A percentile compares a stretch with the other conserved stretches of the same genome.
Evolutionary conservation across 2,113 vertebrate genomes (phyloP).

Genomic region (Hippocampus comes): DNA sequence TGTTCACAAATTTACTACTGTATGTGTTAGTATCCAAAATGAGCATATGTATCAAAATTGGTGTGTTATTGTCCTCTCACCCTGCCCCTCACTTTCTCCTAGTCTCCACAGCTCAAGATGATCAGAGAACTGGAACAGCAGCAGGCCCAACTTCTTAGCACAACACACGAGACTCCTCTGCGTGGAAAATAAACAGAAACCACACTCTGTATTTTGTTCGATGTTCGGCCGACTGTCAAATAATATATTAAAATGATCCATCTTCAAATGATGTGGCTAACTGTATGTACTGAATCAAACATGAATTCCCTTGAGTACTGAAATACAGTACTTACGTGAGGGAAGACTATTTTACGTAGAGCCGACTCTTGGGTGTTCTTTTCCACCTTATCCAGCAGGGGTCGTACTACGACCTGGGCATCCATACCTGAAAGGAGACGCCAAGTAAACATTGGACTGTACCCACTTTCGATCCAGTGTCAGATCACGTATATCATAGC

Average conservation of each 20-base stretch:
- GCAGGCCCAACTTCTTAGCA: constrained; percentile 79
- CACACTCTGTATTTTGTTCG: background rate
- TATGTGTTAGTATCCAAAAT: background rate
- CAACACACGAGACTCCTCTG: constrained; percentile 86
- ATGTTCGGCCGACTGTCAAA: background rate
- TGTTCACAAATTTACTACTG: background rate
- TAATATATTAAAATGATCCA: background rate
- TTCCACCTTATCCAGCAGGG: constrained; percentile 86
- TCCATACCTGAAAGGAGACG: constrained; percentile 78
- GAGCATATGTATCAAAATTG: background rate
- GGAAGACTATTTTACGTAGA: constrained; percentile 82
- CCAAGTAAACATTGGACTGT: background rate
- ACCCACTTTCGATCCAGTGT: background rate
- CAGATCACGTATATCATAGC: background rate
- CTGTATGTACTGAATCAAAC: background rate
- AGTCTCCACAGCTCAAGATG: constrained; percentile 91
- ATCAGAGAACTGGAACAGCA: constrained; percentile 91
- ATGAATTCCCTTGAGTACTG: background rate
- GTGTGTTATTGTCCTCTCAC: constrained; percentile 59
- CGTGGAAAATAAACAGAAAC: background rate
- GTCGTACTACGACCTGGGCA: constrained; percentile 85
- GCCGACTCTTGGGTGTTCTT: constrained; percentile 76
- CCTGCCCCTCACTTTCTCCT: constrained; percentile 78
- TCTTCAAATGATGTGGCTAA: background rate
- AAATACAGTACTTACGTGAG: constrained; percentile 79